These are phyloP conservation scores for Thecophora atra DNA, from an alignment of 2,888 invertebrate genomes.

Conservation along the genomic window DNA sequence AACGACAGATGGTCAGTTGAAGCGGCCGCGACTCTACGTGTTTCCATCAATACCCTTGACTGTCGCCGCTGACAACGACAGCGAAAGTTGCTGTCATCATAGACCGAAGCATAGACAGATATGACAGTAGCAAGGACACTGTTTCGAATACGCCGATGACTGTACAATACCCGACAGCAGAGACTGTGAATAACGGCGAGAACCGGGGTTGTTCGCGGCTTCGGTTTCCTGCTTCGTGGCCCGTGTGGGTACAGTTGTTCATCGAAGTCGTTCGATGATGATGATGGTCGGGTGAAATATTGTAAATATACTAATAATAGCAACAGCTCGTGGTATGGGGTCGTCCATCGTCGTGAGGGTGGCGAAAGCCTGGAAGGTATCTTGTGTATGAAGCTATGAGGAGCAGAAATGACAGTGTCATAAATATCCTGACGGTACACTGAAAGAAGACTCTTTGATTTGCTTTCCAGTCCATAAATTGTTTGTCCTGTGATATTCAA, in stretches of 20 bases:
- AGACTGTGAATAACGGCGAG: background rate
- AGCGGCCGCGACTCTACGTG: background rate
- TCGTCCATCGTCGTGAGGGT: background rate
- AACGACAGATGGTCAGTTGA: slow-evolving; percentile 27
- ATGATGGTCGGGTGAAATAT: slow-evolving; percentile 32
- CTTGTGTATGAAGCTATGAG: background rate
- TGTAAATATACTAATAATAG: slow-evolving; percentile 33
- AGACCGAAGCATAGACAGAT: slow-evolving; percentile 24
- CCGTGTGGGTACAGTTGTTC: slow-evolving; percentile 32
- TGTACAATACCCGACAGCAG: background rate
- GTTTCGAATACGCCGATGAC: background rate
- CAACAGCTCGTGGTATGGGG: background rate
- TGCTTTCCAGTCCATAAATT: background rate
- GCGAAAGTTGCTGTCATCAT: slow-evolving; percentile 35
- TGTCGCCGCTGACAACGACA: slow-evolving; percentile 20
- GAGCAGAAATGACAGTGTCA: background rate
- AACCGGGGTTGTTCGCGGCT: slow-evolving; percentile 16
- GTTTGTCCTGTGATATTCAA: background rate
- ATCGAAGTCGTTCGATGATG: slow-evolving; percentile 31
- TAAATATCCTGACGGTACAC: background rate
- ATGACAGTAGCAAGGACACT: slow-evolving; percentile 21
- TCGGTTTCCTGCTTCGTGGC: slow-evolving; percentile 2
- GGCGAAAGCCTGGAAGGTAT: background rate
- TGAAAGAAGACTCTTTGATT: too few species aligned
- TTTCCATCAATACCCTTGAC: slow-evolving; percentile 15